Percentiles rank a stretch among this genome's conserved stretches.
phyloP scores from a whole-genome alignment of 2,113 vertebrate genomes.

The Zingel zingel region DNA sequence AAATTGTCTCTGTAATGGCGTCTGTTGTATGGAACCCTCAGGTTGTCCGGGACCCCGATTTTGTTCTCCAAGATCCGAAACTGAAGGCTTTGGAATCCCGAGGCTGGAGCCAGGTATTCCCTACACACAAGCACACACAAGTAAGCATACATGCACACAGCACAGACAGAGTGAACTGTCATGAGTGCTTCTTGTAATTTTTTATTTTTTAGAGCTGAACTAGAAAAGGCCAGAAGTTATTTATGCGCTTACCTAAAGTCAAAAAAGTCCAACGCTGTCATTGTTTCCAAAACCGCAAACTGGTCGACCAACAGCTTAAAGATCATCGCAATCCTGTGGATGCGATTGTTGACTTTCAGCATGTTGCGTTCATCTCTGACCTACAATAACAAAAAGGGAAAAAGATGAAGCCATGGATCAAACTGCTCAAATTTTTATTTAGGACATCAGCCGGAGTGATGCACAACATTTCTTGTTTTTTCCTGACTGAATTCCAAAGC shows the following conservation, averaged over 20 bases:
- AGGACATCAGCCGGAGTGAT: not conserved
- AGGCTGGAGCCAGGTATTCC: constrained; percentile 91
- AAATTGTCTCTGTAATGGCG: constrained; percentile 95
- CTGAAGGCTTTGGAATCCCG: constrained; percentile 97
- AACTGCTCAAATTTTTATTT: not conserved
- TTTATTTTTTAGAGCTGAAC: constrained; percentile 11
- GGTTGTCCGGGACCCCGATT: constrained; percentile 91
- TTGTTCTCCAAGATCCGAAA: constrained; percentile 97
- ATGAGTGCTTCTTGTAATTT: too few species aligned
- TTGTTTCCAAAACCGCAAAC: constrained; percentile 94
- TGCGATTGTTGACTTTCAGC: constrained; percentile 94
- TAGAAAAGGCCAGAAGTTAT: constrained; percentile 9
- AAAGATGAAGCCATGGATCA: not conserved
- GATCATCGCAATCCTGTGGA: constrained; percentile 92
- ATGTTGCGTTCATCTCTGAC: constrained; percentile 95
- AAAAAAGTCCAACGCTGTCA: constrained; percentile 96
- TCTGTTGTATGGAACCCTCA: constrained; percentile 94
- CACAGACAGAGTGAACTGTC: too few species aligned
- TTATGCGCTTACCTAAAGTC: constrained; percentile 90
- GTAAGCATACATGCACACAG: not conserved
- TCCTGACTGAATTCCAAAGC: constrained; percentile 5
- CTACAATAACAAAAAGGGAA: constrained; percentile 66
- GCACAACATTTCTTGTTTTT: not conserved
- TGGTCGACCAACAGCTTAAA: constrained; percentile 93
- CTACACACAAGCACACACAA: constrained; percentile 72